phyloP scores from a whole-genome alignment of 2,888 invertebrate genomes.

The Ophion ellenae region DNA sequence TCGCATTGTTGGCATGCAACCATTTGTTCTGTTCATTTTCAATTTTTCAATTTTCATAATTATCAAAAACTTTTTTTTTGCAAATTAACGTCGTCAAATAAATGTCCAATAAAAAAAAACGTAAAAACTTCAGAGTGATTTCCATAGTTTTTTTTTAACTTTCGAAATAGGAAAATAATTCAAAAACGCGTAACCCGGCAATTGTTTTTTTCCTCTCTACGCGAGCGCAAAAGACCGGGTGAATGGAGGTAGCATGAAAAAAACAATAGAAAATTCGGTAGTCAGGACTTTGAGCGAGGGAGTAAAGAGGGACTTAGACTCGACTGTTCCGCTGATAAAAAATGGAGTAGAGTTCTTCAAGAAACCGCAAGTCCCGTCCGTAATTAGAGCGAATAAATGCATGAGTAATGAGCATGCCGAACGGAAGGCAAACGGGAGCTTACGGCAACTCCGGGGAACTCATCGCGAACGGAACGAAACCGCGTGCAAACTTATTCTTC shows the following conservation, averaged over 20 bases:
- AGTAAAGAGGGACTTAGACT: background rate
- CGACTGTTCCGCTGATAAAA: background rate
- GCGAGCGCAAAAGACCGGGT: background rate
- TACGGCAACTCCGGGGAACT: slow-evolving; percentile 45
- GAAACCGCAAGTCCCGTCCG: slow-evolving; percentile 59
- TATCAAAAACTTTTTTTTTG: too few relatives aligned
- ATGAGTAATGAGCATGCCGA: slow-evolving; percentile 69
- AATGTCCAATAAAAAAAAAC: too few relatives aligned
- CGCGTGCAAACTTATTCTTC: slow-evolving; percentile 10
- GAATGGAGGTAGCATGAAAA: background rate
- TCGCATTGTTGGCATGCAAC: too few relatives aligned
- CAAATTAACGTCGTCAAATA: too few relatives aligned
- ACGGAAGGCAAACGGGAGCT: slow-evolving; percentile 53
- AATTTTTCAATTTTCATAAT: too few relatives aligned
- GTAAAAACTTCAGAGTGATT: too few relatives aligned
- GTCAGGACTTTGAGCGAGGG: background rate
- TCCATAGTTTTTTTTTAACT: too few relatives aligned
- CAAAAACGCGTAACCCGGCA: background rate
- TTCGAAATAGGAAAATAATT: background rate
- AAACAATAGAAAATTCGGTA: background rate
- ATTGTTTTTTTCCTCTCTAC: background rate
- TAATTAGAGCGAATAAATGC: slow-evolving; percentile 77
- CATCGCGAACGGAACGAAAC: slow-evolving; percentile 29
- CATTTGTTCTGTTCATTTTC: too few relatives aligned
- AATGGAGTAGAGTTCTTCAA: slow-evolving; percentile 45